Conservation (phyloP, 1,140 invertebrate genomes). For the Gonioctena quinquepunctata region DNA sequence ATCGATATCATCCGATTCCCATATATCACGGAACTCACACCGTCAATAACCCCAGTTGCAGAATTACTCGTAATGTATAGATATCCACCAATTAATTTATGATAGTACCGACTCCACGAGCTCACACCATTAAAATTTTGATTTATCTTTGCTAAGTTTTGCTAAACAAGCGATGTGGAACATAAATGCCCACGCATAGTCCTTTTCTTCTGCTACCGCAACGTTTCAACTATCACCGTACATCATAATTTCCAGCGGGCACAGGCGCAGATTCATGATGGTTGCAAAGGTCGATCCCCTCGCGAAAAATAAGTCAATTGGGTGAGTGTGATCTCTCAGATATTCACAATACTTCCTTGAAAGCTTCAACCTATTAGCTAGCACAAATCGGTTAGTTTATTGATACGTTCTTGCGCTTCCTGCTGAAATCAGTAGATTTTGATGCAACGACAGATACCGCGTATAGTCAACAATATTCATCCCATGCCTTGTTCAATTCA, state of each 20-base stretch:
- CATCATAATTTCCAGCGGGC: conserved; percentile 1
- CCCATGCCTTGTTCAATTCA: no score
- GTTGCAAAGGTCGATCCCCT: no score
- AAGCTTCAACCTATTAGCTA: no score
- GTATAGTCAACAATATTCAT: no score
- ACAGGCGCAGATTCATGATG: no score
- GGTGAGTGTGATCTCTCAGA: no score
- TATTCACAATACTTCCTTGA: no score
- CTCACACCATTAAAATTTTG: conserved; percentile 1
- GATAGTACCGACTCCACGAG: background rate
- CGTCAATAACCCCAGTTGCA: background rate
- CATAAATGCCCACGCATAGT: conserved; percentile 4
- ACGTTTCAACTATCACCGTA: background rate
- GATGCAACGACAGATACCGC: no score
- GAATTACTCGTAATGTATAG: background rate
- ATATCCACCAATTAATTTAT: background rate
- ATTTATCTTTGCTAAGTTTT: conserved; percentile 11
- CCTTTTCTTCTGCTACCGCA: conserved; percentile 3
- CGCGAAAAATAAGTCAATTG: no score
- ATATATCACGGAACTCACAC: background rate
- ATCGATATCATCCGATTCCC: background rate
- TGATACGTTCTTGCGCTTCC: no score
- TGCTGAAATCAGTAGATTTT: no score
- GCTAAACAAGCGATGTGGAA: conserved; percentile 14
- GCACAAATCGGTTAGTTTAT: no score